Base-by-base conservation (phyloP, 2,888 invertebrate species). In the Eugnorisma glareosa region DNA sequence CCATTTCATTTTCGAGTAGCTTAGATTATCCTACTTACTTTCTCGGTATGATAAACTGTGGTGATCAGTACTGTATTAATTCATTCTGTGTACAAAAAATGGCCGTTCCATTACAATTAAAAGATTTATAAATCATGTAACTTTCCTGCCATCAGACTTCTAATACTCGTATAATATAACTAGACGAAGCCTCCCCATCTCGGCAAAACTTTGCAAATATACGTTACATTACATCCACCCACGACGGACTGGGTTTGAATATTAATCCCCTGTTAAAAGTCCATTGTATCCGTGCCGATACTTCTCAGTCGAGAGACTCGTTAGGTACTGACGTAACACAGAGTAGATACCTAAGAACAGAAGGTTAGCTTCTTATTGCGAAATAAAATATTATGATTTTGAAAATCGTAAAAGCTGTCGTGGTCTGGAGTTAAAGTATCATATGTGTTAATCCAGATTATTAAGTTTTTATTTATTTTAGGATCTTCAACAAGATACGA, bases 231-330 rank as follows among this genome's bases (percentile, higher is more conserved):
- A 48, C 28, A 45, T 28, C 18, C 5, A 35, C 43, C 67, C 31
- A 48, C 35, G 54, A 61, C 31, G 64, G 75, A 66, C 37, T 24
- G 13, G 31, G 69, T 83, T 63, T 84, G 86, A 79, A 83, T 84
- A 86, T 83, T 86, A 86, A 84, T 83, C 84, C 72, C 21, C 7
- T 54, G 61, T 67, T 85, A 71, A 69, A 83, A 79, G 74, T 69
- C 74, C 35, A 83, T 86, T 83, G 83, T 79, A 61, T 63, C 13
- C 43, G 18, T 40, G 59, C 28, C 64, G 57, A 76, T 82, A 72
- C 70, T 84, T 54, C 45, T 43, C 66, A n/a, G 54, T 8, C 0
- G 54, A 67, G 63, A 48, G 51, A 11, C 70, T 85, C 86, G 83
- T 82, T 85, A n/a, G n/a, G n/a, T n/a, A 61, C 4, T 40, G 31